These are phyloP conservation scores for Ecliptopera silaceata DNA, from an alignment of 2,888 invertebrate species.

Conservation along the genomic window DNA sequence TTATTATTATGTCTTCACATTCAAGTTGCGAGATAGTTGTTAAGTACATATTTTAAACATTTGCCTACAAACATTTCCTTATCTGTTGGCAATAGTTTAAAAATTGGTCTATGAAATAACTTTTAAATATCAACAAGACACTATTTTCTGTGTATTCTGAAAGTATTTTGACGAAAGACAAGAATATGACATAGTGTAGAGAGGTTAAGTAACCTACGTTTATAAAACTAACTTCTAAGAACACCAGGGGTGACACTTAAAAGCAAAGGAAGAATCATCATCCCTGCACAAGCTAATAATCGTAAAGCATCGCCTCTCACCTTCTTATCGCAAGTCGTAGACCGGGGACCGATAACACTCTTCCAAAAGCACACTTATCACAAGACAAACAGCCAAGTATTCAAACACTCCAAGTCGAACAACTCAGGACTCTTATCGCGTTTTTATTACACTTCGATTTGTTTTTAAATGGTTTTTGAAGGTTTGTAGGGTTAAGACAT, in stretches of 20 bases:
- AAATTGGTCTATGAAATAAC: no score
- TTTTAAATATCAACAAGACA: no score
- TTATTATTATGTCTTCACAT: no score
- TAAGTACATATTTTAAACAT: no score
- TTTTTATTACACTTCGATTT: conserved; percentile 59
- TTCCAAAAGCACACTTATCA: conserved; percentile 66
- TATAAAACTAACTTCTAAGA: conserved; percentile 3
- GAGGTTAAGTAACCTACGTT: background rate
- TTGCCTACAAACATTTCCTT: no score
- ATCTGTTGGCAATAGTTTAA: no score
- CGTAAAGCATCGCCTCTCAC: conserved; percentile 78
- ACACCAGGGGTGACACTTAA: background rate
- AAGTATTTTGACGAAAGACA: background rate
- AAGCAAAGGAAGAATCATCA: conserved; percentile 25
- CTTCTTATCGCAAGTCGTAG: conserved; percentile 72
- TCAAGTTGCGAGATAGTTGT: no score
- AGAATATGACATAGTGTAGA: background rate
- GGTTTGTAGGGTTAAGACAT: conserved; percentile 43
- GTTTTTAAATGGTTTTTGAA: conserved; percentile 31
- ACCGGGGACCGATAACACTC: conserved; percentile 61
- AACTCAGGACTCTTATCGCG: conserved; percentile 49
- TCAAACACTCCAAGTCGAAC: conserved; percentile 50
- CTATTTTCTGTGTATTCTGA: no score
- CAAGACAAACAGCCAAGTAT: conserved; percentile 46
- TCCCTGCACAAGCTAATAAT: conserved; percentile 54